Conservation (phyloP, 2,797 vertebrate genomes). For the Arctocebus calabarensis region DNA sequence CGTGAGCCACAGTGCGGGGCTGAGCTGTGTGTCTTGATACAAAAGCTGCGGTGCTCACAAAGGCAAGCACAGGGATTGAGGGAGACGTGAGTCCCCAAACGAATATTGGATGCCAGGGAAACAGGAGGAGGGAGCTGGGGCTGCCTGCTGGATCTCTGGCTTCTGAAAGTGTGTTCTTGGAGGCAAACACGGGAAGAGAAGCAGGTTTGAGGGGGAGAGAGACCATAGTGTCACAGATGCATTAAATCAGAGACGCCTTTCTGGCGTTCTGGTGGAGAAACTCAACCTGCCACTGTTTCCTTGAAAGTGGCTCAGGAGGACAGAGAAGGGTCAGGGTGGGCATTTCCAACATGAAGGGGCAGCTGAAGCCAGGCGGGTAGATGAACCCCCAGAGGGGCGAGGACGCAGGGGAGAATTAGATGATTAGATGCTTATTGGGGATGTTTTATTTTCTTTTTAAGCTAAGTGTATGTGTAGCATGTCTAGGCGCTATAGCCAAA, state of each 20-base stretch:
- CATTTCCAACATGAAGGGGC: background rate
- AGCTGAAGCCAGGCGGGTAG: background rate
- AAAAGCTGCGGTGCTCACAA: background rate
- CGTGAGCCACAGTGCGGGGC: too few relatives aligned
- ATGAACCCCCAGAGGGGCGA: too few relatives aligned
- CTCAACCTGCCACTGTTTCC: too few relatives aligned
- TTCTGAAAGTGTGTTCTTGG: background rate
- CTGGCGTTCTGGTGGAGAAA: background rate
- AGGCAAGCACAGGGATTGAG: background rate
- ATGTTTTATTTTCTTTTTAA: background rate
- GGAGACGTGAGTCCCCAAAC: background rate
- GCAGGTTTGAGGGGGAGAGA: background rate
- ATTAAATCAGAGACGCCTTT: background rate
- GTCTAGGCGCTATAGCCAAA: background rate
- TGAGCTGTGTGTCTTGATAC: background rate
- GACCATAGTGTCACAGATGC: fast-evolving
- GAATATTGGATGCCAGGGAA: too few relatives aligned
- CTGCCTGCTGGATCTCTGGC: too few relatives aligned
- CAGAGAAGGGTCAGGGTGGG: background rate
- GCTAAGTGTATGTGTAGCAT: background rate
- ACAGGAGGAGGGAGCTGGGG: background rate
- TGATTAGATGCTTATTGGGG: background rate
- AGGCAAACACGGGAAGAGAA: background rate
- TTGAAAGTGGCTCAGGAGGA: background rate
- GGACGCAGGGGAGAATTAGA: background rate